Base-by-base conservation (phyloP, 1,140 invertebrate genomes). In the Zaprionus capensis region DNA sequence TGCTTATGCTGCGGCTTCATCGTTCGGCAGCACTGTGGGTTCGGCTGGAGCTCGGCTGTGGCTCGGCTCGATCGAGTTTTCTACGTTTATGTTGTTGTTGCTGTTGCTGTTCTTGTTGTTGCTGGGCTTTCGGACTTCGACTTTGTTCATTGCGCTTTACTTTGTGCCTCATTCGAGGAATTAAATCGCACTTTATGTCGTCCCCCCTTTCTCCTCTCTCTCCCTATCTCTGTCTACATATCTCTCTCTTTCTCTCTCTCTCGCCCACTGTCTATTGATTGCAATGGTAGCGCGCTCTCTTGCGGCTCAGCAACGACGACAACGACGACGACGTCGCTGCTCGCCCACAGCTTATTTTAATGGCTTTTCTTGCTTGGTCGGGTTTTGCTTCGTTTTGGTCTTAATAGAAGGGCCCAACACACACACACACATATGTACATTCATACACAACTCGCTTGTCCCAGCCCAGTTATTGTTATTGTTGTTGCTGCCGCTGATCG, bases 61-160 rank as follows among this genome's bases (percentile, higher is more conserved):
- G 65, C 65, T 66, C 53, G 69, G 26, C 74, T 55, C 81, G 81
- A 85, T 85, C 82, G 79, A 79, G 82, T 87, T 88, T 85, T 66
- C 69, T 66, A 66, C 69, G 71, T 72, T 77, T 73, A 49, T 76
- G 73, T 76, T 71, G 49, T 61, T 53, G 17, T 53, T 26, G 14
- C 24, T 71, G 28, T 55, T 66, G 17, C 12, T 61, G 31, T 22
- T 49, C 17, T 49, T 49, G 46, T 49, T 49, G 24, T 56, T 26
- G 56, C 34, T 62, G 58, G 53, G 65, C 58, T 75, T 75, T 78
- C 71, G 76, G 70, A 76, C 69, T 84, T 67, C 69, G 71, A 79
- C 67, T 81, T 91, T 79, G 86, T 91, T 90, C 85, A 90, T 75
- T 90, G 85, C 85, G 88, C 87, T 91, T 91, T 91, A 91, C 81